A percentile compares a stretch with the other conserved stretches of the same genome.
phyloP scores from a whole-genome alignment of 2,113 vertebrate genomes.

The Pogonocichla stellata region DNA sequence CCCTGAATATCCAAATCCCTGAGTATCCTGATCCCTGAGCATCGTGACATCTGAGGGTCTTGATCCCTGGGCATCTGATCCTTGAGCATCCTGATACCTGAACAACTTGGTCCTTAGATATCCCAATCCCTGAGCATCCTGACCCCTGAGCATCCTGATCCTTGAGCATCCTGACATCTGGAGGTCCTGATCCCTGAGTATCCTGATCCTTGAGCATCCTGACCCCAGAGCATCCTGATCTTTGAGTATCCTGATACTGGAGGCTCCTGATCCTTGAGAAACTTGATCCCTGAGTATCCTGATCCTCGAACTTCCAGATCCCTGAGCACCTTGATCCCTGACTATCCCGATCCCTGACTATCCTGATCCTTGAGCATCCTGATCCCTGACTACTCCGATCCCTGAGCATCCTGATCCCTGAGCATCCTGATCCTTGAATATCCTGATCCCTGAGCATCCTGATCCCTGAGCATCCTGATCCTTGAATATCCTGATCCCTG shows the following conservation, averaged over 20 bases:
- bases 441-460: rapidly evolving
- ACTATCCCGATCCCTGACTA: neutral
- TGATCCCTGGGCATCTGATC: rapidly evolving
- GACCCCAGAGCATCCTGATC: too few species aligned
- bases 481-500: rapidly evolving
- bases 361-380: too few species aligned
- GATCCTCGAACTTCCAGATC: rapidly evolving
- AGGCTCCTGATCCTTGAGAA: rapidly evolving
- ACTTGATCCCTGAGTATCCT: too few species aligned
- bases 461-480: rapidly evolving
- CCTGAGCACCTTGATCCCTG: rapidly evolving
- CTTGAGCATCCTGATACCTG: rapidly evolving
- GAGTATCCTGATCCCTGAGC: rapidly evolving
- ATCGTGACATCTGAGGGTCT: rapidly evolving
- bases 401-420: rapidly evolving
- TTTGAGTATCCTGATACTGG: rapidly evolving
- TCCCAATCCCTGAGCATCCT: neutral
- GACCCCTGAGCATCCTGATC: rapidly evolving
- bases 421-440: rapidly evolving
- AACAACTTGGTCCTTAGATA: rapidly evolving
- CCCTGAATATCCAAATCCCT: rapidly evolving
- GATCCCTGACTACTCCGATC: too few species aligned
- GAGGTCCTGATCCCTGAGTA: too few species aligned
- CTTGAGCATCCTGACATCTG: too few species aligned
- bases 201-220: rapidly evolving